Evolutionary conservation across 2,797 vertebrate species (phyloP).

Genomic region (Ibycter americanus): DNA sequence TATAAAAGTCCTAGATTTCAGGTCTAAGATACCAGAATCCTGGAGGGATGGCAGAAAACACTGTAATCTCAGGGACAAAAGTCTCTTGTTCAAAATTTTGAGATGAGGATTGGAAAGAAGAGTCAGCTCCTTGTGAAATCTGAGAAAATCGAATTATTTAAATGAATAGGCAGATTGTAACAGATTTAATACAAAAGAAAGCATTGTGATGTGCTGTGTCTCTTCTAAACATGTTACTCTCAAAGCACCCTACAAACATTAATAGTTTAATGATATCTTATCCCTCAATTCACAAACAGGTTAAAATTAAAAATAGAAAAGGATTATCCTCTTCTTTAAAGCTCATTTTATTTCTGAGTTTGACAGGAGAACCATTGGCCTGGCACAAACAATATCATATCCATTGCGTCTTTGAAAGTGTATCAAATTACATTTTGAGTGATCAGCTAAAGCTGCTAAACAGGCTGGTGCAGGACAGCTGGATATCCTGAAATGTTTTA

Average conservation of each 20-base stretch:
- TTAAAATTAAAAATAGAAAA: slow-evolving; percentile 15
- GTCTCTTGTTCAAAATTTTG: not conserved
- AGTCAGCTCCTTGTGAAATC: not conserved
- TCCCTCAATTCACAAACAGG: not conserved
- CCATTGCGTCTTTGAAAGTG: not conserved
- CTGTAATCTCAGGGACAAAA: not conserved
- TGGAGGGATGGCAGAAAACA: not conserved
- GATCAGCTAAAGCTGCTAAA: not conserved
- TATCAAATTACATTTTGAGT: not conserved
- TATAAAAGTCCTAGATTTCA: not conserved
- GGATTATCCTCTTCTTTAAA: slow-evolving; percentile 4
- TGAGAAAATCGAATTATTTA: not conserved
- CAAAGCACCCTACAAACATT: not conserved
- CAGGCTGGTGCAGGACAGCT: not conserved
- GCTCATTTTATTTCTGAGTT: not conserved
- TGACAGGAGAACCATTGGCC: not conserved
- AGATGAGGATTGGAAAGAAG: not conserved
- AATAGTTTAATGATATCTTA: not conserved
- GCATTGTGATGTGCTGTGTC: not conserved
- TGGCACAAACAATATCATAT: not conserved
- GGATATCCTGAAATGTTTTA: not conserved
- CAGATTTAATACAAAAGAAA: not conserved
- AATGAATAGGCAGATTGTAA: not conserved
- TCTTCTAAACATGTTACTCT: not conserved
- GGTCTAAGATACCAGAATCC: not conserved